phyloP scores from a whole-genome alignment of 2,888 invertebrate genomes.

The Amphipyra berbera region DNA sequence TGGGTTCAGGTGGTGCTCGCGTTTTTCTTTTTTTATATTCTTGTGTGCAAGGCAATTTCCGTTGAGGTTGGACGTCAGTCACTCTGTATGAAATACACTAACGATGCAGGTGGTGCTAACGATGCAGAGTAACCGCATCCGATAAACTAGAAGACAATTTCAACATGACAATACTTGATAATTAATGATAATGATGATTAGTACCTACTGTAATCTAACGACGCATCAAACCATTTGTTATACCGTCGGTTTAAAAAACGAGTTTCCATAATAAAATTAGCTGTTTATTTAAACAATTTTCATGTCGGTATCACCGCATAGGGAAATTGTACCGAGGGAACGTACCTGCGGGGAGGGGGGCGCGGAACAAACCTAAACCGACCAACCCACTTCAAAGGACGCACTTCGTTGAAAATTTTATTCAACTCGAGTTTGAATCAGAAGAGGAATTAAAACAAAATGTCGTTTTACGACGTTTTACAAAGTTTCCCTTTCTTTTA shows the following conservation, averaged over 20 bases:
- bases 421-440: constrained; percentile 63
- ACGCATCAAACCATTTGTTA: too few species aligned
- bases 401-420: constrained; percentile 60
- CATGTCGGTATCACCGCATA: constrained; percentile 37
- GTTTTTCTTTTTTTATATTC: too few species aligned
- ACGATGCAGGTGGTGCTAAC: too few species aligned
- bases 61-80: too few species aligned
- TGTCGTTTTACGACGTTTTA: constrained; percentile 54
- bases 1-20: too few species aligned
- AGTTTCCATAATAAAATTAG: constrained; percentile 44
- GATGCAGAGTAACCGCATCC: too few species aligned
- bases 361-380: constrained; percentile 36
- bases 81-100: too few species aligned
- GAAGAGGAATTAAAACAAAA: constrained; percentile 64
- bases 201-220: too few species aligned
- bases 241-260: constrained; percentile 20
- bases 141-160: too few species aligned
- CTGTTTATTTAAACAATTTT: constrained; percentile 50
- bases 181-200: too few species aligned
- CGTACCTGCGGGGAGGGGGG: constrained; percentile 45
- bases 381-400: constrained; percentile 65
- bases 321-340: constrained; percentile 36
- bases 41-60: too few species aligned
- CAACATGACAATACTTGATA: too few species aligned
- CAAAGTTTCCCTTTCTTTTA: constrained; percentile 58